Base-by-base conservation (phyloP, 1,140 invertebrate species). In the Copidosoma floridanum region DNA sequence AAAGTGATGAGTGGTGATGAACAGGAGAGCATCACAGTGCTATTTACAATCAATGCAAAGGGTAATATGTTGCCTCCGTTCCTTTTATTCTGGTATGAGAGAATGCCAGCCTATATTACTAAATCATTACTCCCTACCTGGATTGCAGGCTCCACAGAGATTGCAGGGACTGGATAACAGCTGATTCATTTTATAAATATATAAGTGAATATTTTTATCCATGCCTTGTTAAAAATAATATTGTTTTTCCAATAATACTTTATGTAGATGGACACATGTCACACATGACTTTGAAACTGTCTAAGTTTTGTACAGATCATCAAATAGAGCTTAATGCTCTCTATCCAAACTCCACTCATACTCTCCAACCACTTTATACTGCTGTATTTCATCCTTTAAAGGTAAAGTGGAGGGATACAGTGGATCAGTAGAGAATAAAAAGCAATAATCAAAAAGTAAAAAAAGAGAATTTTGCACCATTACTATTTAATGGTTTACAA, bases 151-250 rank as follows among this genome's bases (percentile, higher is more conserved):
- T 57, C 65, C 27, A 63, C 71, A n/a, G 71, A 77, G 20, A 72
- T n/a, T n/a, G n/a, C n/a, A n/a, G 60, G 21, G 73, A 77, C 6
- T 81, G 78, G 78, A 80, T 78, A 72, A 78, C 52, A 37, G 67
- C 26, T 23, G 68, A 69, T 68, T 51, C 63, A 20, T 81, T 80
- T 64, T 80, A 70, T 63, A 69, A 80, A 67, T 80, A 75, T 59
- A 63, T n/a, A n/a, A n/a, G n/a, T n/a, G n/a, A n/a, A n/a, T n/a
- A n/a, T n/a, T 53, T 53, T 38, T 38, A 53, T 21, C 50, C 50
- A 20, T 53, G 50, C 32, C 16, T 53, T 6, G 16, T 38, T 23
- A 38, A 16, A 20, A 38, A 53, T 6, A 8, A 53, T 3, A 53
- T 53, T 3, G 20, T 18, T 23, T 53, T 53, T 23, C 50, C 32